Base-by-base conservation (phyloP, 2,797 vertebrate species). In the Phoeniculus purpureus region DNA sequence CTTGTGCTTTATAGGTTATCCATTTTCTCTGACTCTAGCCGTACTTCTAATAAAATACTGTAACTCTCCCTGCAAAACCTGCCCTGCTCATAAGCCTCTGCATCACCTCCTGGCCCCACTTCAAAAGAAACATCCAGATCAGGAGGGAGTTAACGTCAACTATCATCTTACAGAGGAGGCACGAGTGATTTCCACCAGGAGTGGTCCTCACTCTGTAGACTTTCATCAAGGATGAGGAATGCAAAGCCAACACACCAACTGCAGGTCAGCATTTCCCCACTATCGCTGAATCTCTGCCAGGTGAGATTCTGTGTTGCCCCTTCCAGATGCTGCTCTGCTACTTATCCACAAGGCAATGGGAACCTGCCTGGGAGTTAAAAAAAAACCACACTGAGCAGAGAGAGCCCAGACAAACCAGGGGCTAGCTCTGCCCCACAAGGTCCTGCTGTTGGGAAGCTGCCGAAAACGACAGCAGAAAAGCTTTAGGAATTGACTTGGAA, bases 91-190 rank as follows among this genome's bases (percentile, higher is more conserved):
- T 25, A 88, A 80, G 55, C 62, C 59, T 72, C 73, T 62, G 45
- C 87, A 85, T 89, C 92, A 90, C 70, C 76, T 71, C 89, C 77
- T 94, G 93, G 95, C 91, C 62, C 7, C 29, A 62, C 81, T 93
- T 92, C 95, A 93, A 88, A 94, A 76, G 84, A 75, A 92, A 85
- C 56, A 93, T 68, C 48, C 60, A 82, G 56, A 87, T 64, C 45
- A 78, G 90, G 45, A 89, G 81, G 70, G 88, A 93, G 88, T 78
- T 84, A 64, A 83, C 91, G 60, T 71, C 73, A 40, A 77, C 81
- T 0, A 0, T 77, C 31, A 40, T 60, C 70, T 55, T 29, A 16
- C 34, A 86, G 56, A 61, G 73, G 70, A 88, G 90, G 78, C 78
- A 88, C 0, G 0, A 81, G 64, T 83, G 12, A 78, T 74, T 92